Evolutionary conservation across 2,113 vertebrate species (phyloP).

Genomic region (Cairina moschata): DNA sequence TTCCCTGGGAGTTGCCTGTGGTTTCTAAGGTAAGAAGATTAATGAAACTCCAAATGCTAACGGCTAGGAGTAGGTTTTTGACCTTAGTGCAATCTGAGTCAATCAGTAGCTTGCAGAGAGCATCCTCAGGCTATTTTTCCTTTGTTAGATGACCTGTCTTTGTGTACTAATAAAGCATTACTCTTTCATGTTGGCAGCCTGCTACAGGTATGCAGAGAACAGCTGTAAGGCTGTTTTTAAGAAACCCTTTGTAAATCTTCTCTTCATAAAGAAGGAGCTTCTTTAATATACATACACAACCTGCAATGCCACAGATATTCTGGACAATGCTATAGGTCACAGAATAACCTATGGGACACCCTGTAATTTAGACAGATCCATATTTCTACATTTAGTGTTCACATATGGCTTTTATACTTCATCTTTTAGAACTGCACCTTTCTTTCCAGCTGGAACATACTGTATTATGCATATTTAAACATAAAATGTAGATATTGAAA

Average conservation of each 20-base stretch:
- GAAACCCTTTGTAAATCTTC: background rate
- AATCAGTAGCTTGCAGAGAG: slow-evolving; percentile 40
- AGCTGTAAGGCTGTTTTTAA: background rate
- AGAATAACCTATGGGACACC: background rate
- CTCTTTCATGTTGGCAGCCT: slow-evolving; percentile 12
- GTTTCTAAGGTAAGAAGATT: slow-evolving; percentile 52
- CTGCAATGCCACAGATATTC: background rate
- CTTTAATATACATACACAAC: background rate
- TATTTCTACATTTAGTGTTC: background rate
- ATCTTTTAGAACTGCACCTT: background rate
- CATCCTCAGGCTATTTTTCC: slow-evolving; percentile 51
- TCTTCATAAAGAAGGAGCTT: background rate
- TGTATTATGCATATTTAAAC: background rate
- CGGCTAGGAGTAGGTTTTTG: slow-evolving; percentile 38
- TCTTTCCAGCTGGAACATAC: background rate
- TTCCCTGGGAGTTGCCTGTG: background rate
- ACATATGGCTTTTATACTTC: background rate
- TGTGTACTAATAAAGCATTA: slow-evolving; percentile 43
- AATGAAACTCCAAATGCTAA: slow-evolving; percentile 47
- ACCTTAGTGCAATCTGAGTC: slow-evolving; percentile 25
- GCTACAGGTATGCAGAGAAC: background rate
- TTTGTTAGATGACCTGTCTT: slow-evolving; percentile 28
- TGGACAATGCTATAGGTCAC: background rate
- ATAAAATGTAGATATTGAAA: background rate
- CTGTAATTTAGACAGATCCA: background rate